A percentile compares a stretch with the other conserved stretches of the same genome.
These are phyloP conservation scores for Diaprepes abbreviatus DNA, from an alignment of 2,888 invertebrate species.

Conservation along the genomic window DNA sequence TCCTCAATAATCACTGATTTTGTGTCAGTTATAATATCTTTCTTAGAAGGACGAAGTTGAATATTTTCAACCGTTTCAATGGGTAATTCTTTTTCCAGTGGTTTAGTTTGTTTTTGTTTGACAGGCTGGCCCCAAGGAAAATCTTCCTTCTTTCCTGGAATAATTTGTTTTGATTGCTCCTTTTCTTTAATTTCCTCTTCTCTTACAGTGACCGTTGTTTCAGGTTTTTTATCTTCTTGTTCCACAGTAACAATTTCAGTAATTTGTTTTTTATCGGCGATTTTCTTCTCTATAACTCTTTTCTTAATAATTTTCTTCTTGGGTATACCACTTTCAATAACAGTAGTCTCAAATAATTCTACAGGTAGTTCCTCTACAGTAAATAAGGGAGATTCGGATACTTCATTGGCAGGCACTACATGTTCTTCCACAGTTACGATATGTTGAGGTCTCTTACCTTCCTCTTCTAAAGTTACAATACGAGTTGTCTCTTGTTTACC, in stretches of 20 bases:
- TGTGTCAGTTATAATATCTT: slow-evolving; percentile 50
- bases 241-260: slow-evolving; percentile 56
- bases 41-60: slow-evolving; percentile 51
- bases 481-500: slow-evolving; percentile 61
- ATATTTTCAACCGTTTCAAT: slow-evolving; percentile 53
- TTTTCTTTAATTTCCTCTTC: slow-evolving; percentile 58
- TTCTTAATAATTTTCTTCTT: slow-evolving; percentile 60
- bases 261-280: slow-evolving; percentile 62
- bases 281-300: slow-evolving; percentile 61
- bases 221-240: slow-evolving; percentile 64
- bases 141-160: slow-evolving; percentile 62
- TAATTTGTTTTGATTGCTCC: slow-evolving; percentile 61
- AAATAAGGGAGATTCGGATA: slow-evolving; percentile 38
- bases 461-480: slow-evolving; percentile 70
- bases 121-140: slow-evolving; percentile 75
- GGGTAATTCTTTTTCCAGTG: slow-evolving; percentile 63
- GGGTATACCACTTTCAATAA: slow-evolving; percentile 50
- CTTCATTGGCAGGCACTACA: slow-evolving; percentile 51
- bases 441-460: slow-evolving; percentile 64
- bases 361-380: slow-evolving; percentile 49
- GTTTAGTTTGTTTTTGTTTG: slow-evolving; percentile 66
- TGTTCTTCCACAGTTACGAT: slow-evolving; percentile 61
- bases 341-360: slow-evolving; percentile 44
- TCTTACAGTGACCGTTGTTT: slow-evolving; percentile 56
- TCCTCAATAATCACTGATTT: slow-evolving; percentile 54